Base-by-base conservation (phyloP, 2,113 vertebrate genomes). In the Aptenodytes forsteri region DNA sequence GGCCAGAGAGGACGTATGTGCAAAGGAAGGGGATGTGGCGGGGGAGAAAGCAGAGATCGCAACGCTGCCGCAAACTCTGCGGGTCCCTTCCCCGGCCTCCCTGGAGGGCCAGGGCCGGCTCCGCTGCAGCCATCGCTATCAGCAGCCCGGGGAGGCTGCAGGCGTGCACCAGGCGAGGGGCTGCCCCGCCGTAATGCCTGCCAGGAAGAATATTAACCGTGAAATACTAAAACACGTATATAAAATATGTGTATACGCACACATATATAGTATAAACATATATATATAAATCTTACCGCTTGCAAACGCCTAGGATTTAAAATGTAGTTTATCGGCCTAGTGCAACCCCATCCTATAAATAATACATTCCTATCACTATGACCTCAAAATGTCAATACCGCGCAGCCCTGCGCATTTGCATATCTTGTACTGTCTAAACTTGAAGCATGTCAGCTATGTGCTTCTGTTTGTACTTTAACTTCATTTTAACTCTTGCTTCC, bases 281-380 rank as follows among this genome's bases (percentile, higher is more conserved):
- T 18, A 67, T 18, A 85, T 30, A 58, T 21, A 88, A 80, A 93
- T 85, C 77, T 81, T 81, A 93, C 61, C 79, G 10, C 91, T 95
- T 91, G 65, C 87, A 87, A 80, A 97, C 1, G 17, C 92, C 61
- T 52, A 71, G 83, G 91, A 85, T 96, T 95, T 83, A 83, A 96
- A 92, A 87, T 81, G 91, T 87, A 90, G 91, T 97, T 96, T 97
- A 93, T 95, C 49, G 38, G 97, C 95, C 96, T 96, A 88, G 94
- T 72, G 76, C 95, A 97, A 97, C 80, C 56, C 82, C 49, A 69
- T 93, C 97, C 97, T 97, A 97, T 98, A 98, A 98, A 98, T 98
- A 98, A 97, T 97, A 97, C 97, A 98, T 98, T 96, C 96, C 97
- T 97, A 97, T 98, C 97, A 97, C 96, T 93, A 78, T 97, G 97